These are phyloP conservation scores for Palythoa grandis DNA, from an alignment of 92 coral and sea anemone genomes.

Conservation along the genomic window DNA sequence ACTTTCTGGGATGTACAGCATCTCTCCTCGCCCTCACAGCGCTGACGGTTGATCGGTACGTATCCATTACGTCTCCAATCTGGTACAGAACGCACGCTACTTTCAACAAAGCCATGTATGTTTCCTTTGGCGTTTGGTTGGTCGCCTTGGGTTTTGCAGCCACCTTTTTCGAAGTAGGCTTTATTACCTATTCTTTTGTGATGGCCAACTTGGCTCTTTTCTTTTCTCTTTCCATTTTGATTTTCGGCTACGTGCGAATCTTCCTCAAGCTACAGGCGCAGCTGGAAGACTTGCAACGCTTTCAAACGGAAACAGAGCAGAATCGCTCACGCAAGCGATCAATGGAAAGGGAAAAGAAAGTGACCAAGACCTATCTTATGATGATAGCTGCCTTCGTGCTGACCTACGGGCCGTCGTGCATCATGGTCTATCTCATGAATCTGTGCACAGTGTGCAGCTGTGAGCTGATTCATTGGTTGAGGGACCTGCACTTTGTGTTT, in stretches of 20 bases:
- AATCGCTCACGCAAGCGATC: conserved; percentile 52
- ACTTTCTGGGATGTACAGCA: conserved; percentile 86
- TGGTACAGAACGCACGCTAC: conserved; percentile 86
- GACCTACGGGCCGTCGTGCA: conserved; percentile 53
- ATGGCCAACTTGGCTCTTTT: conserved; percentile 65
- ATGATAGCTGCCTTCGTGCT: conserved; percentile 59
- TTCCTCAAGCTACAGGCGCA: conserved; percentile 38
- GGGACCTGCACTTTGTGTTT: conserved; percentile 55
- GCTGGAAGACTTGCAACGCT: conserved; percentile 41
- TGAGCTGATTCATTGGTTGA: conserved; percentile 58
- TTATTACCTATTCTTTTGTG: conserved; percentile 80
- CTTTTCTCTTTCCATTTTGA: conserved; percentile 53
- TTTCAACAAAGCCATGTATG: conserved; percentile 53
- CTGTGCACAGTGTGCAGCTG: conserved; percentile 59
- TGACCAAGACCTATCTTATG: conserved; percentile 55
- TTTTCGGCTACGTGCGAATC: conserved; percentile 61
- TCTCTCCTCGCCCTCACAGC: conserved; percentile 80
- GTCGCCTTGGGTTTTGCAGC: conserved; percentile 60
- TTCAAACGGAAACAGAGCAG: conserved; percentile 31
- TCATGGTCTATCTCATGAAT: conserved; percentile 62
- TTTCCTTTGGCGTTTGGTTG: conserved; percentile 58
- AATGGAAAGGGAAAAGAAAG: conserved; percentile 54
- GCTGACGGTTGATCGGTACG: conserved; percentile 79
- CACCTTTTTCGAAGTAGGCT: conserved; percentile 77
- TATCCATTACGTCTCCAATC: conserved; percentile 73